Evolutionary conservation across 2,113 vertebrate genomes (phyloP).

Genomic region (Thermophis baileyi): DNA sequence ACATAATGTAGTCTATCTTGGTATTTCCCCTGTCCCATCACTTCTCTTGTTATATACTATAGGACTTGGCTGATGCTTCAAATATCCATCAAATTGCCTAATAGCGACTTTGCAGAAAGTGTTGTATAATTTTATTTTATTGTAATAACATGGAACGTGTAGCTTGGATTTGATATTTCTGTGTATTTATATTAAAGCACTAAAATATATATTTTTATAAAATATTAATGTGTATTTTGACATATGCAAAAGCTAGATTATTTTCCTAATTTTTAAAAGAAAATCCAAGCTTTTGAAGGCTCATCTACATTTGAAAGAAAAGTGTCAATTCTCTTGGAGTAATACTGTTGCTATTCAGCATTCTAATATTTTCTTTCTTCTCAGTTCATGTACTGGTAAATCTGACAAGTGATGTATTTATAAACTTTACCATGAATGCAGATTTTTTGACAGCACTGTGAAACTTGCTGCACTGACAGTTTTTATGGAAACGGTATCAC

Average conservation of each 20-base stretch:
- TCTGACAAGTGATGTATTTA: conserved; percentile 15
- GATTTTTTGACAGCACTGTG: conserved; percentile 32
- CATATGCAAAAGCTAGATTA: conserved; percentile 27
- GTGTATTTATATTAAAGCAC: conserved; percentile 33
- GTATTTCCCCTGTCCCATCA: not conserved
- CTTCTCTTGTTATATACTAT: not conserved
- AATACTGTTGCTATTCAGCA: conserved; percentile 15
- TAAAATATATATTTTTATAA: conserved; percentile 24
- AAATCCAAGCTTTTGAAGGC: conserved; percentile 32
- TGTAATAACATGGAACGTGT: too few species aligned
- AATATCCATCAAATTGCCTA: not conserved
- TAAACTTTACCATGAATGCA: conserved; percentile 26
- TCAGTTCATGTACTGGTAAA: conserved; percentile 10
- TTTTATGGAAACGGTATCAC: conserved; percentile 2
- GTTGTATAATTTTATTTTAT: not conserved
- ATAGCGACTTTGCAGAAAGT: conserved; percentile 9
- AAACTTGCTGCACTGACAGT: conserved; percentile 29
- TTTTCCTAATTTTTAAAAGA: conserved; percentile 35
- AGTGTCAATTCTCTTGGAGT: conserved; percentile 27
- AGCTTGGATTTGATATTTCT: not conserved
- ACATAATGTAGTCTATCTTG: not conserved
- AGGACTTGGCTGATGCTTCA: not conserved
- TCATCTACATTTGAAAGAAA: conserved; percentile 23
- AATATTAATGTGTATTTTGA: conserved; percentile 46
- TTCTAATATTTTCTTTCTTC: conserved; percentile 19